phyloP scores from a whole-genome alignment of 2,797 vertebrate species.

The Poliocrania exsul region DNA sequence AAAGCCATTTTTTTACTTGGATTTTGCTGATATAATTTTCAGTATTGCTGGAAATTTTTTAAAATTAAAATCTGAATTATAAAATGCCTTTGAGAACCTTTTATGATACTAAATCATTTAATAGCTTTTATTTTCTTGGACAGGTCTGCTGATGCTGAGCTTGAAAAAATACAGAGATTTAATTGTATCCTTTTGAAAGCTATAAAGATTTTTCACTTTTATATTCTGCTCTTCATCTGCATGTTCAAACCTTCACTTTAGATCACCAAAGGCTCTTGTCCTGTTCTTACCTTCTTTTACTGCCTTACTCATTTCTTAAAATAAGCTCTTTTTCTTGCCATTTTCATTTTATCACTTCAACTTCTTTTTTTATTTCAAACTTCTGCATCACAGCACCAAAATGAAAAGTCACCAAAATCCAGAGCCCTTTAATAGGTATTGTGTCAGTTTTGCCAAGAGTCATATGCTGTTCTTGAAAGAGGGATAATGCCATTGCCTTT shows the following conservation, averaged over 20 bases:
- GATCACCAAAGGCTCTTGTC: neutral
- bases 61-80: neutral
- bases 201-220: neutral
- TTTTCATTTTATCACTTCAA: neutral
- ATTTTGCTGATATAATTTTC: neutral
- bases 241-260: neutral
- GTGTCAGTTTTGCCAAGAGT: neutral
- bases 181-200: slow-evolving; percentile 79
- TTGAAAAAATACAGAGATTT: slow-evolving; percentile 80
- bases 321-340: neutral
- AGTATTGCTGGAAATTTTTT: neutral
- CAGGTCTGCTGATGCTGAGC: slow-evolving; percentile 78
- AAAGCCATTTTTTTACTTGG: neutral
- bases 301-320: neutral
- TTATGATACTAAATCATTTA: neutral
- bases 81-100: neutral
- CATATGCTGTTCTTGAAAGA: neutral
- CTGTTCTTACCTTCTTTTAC: neutral
- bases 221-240: neutral
- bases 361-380: neutral
- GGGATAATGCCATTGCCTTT: neutral
- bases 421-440: neutral
- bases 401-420: neutral
- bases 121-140: neutral
- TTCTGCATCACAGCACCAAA: neutral